These are phyloP conservation scores for Bergia puertoricense DNA, from an alignment of 92 coral and sea anemone species.

Conservation along the genomic window DNA sequence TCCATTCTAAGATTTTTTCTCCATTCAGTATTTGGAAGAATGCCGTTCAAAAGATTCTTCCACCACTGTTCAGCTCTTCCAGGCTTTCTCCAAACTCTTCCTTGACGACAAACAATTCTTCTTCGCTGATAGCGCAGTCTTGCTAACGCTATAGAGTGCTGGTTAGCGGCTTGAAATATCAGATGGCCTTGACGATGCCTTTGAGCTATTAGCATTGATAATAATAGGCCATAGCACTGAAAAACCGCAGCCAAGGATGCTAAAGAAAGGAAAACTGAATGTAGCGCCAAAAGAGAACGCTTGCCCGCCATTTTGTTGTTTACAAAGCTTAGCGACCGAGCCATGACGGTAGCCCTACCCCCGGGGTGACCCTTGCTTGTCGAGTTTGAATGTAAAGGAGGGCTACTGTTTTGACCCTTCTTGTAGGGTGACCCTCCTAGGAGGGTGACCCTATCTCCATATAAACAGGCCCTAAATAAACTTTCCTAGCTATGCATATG, in stretches of 20 bases:
- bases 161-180: slow-evolving; percentile 30
- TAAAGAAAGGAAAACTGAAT: slow-evolving; percentile 24
- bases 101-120: slow-evolving; percentile 8
- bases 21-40: slow-evolving; percentile 39
- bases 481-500: too few relatives aligned
- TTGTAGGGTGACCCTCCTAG: slow-evolving; percentile 14
- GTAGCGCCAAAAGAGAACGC: slow-evolving; percentile 24
- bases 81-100: slow-evolving; percentile 41
- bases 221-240: slow-evolving; percentile 18
- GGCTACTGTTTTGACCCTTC: slow-evolving; percentile 16
- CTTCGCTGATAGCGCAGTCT: slow-evolving; percentile 12
- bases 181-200: slow-evolving; percentile 28
- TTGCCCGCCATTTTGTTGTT: slow-evolving; percentile 22
- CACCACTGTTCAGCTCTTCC: slow-evolving; percentile 43
- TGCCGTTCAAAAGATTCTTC: slow-evolving; percentile 30
- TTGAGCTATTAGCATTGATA: slow-evolving; percentile 10
- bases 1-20: slow-evolving; percentile 34
- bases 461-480: slow-evolving; percentile 13
- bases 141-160: slow-evolving; percentile 30
- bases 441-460: slow-evolving; percentile 21
- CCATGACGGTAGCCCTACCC: slow-evolving; percentile 16
- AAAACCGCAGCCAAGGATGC: slow-evolving; percentile 32
- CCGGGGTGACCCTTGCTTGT: slow-evolving; percentile 24
- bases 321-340: slow-evolving; percentile 17
- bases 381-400: slow-evolving; percentile 20